Percentiles rank a stretch among this genome's conserved stretches.
phyloP scores from a whole-genome alignment of 2,113 vertebrate species.

The Toxostoma redivivum region DNA sequence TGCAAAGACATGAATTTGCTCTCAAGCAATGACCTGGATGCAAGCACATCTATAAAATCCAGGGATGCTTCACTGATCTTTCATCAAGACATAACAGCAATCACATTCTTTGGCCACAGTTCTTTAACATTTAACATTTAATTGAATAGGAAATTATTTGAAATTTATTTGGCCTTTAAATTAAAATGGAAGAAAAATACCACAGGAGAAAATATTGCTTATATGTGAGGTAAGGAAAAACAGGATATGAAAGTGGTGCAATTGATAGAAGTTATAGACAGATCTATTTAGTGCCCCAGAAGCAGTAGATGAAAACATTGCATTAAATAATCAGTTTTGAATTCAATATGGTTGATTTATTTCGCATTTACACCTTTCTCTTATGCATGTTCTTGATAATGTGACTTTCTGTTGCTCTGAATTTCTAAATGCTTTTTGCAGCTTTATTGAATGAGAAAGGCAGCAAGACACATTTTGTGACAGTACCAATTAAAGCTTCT shows the following conservation, averaged over 20 bases:
- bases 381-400: not conserved
- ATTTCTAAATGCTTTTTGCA: not conserved
- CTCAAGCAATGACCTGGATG: not conserved
- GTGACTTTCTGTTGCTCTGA: not conserved
- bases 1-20: not conserved
- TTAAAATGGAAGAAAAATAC: not conserved
- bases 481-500: slow-evolving; percentile 17
- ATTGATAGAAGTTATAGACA: not conserved
- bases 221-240: not conserved
- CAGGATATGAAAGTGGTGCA: not conserved
- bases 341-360: not conserved
- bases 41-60: not conserved
- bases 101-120: not conserved
- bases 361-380: not conserved
- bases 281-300: not conserved
- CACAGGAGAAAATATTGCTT: not conserved
- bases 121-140: not conserved
- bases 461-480: not conserved
- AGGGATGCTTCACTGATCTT: not conserved
- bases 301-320: not conserved
- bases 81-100: not conserved
- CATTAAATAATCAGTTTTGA: not conserved
- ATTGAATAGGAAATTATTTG: not conserved
- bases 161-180: not conserved
- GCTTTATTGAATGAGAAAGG: not conserved